Conservation (phyloP, 2,113 vertebrate species). For the Neofelis nebulosa region DNA sequence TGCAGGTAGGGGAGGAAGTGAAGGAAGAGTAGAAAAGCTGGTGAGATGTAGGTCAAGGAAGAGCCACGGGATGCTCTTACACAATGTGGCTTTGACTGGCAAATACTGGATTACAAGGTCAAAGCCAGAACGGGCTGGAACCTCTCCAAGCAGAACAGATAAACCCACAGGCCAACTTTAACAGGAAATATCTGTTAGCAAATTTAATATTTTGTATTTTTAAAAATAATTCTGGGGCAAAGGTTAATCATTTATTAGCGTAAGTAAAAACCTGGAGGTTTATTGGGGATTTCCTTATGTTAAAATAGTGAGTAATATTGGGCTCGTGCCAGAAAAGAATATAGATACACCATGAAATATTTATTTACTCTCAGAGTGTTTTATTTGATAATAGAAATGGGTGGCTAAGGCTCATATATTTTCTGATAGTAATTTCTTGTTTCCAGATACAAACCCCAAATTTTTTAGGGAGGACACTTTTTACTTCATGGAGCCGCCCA, state of each 20-base stretch:
- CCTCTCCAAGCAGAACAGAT: constrained; percentile 21
- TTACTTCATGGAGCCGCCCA: not conserved
- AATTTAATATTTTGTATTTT: constrained; percentile 18
- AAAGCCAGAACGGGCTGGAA: constrained; percentile 29
- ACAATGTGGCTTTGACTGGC: constrained; percentile 43
- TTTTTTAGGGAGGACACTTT: not conserved
- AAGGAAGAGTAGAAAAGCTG: not conserved
- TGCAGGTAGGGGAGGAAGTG: too few relatives aligned
- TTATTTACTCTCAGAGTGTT: not conserved
- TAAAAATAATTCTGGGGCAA: constrained; percentile 2
- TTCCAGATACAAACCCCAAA: not conserved
- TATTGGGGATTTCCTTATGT: constrained; percentile 5
- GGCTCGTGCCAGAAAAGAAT: not conserved
- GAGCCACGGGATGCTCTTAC: not conserved
- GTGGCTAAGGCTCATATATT: not conserved
- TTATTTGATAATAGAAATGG: not conserved
- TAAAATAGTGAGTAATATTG: constrained; percentile 29
- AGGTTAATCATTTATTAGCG: not conserved
- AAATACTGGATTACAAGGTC: constrained; percentile 30
- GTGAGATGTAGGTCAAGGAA: constrained; percentile 25
- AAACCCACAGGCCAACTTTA: not conserved
- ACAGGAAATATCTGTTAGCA: not conserved
- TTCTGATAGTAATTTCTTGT: not conserved
- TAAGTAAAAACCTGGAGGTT: constrained; percentile 18
- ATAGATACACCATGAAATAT: not conserved